Evolutionary conservation across 2,113 vertebrate species (phyloP).

Genomic region (Aegypius monachus): DNA sequence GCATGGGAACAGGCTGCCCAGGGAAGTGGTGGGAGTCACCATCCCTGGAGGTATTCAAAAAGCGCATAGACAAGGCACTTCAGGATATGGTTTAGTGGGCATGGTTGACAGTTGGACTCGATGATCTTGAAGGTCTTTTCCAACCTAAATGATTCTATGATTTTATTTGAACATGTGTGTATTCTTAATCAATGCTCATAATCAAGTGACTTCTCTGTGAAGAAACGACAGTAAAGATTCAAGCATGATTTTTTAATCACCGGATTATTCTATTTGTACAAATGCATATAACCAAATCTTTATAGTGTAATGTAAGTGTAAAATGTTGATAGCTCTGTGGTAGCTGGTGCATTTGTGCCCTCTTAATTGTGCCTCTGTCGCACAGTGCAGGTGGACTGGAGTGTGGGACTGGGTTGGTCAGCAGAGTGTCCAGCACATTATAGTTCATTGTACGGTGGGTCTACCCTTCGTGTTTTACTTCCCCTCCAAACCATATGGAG

Average conservation of each 20-base stretch:
- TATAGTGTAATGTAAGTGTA: not conserved
- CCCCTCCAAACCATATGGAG: not conserved
- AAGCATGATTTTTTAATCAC: not conserved
- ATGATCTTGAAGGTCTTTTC: no score
- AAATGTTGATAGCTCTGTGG: not conserved
- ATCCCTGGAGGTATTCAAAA: no score
- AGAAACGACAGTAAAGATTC: not conserved
- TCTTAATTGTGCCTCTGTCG: not conserved
- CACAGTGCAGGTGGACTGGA: not conserved
- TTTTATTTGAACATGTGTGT: not conserved
- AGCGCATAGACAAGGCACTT: no score
- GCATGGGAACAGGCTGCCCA: not conserved
- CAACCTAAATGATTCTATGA: no score
- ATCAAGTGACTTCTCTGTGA: not conserved
- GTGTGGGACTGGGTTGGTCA: not conserved
- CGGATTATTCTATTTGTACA: not conserved
- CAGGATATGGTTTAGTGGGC: no score
- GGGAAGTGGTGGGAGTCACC: not conserved
- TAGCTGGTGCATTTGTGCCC: not conserved
- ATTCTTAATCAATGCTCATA: not conserved
- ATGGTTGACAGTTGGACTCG: no score
- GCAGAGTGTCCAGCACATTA: rapidly evolving
- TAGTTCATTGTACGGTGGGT: not conserved
- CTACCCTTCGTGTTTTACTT: not conserved
- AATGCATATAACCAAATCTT: not conserved